phyloP scores from a whole-genome alignment of 53 echinoderm and acorn worm genomes.

The Astropecten irregularis region DNA sequence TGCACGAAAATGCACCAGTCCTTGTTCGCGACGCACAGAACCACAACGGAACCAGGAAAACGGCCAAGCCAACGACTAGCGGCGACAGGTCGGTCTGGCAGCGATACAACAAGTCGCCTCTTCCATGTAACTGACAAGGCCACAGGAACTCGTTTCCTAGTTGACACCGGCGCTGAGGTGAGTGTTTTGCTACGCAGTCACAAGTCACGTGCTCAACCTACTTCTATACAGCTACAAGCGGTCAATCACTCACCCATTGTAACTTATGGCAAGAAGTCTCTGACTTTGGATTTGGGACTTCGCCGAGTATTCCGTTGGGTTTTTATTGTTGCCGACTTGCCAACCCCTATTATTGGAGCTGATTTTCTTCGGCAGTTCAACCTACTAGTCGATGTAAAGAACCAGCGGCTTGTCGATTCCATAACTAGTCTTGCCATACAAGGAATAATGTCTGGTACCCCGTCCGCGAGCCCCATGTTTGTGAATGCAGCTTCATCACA shows the following conservation, averaged over 20 bases:
- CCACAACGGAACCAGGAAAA: slow-evolving; percentile 45
- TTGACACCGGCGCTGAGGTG: slow-evolving; percentile 51
- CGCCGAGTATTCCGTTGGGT: slow-evolving; percentile 59
- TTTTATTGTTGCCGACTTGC: slow-evolving; percentile 46
- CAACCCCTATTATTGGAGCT: slow-evolving; percentile 51
- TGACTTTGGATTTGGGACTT: slow-evolving; percentile 52
- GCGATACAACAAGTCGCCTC: slow-evolving; percentile 12
- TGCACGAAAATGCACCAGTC: slow-evolving; percentile 30
- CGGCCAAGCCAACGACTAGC: slow-evolving; percentile 48
- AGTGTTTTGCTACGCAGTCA: slow-evolving; percentile 36
- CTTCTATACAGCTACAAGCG: slow-evolving; percentile 28
- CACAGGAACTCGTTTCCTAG: slow-evolving; percentile 43
- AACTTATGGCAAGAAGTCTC: slow-evolving; percentile 37
- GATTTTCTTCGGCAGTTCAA: slow-evolving; percentile 50
- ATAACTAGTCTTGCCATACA: slow-evolving; percentile 21
- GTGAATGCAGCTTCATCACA: neutral
- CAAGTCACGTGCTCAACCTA: neutral
- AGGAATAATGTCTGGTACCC: neutral
- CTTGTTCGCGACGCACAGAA: neutral
- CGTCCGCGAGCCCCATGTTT: neutral
- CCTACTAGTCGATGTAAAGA: slow-evolving; percentile 38
- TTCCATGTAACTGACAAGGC: slow-evolving; percentile 49
- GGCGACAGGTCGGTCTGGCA: slow-evolving; percentile 54
- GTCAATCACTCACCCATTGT: slow-evolving; percentile 18
- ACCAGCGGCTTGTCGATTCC: slow-evolving; percentile 39